Evolutionary conservation across 2,797 vertebrate species (phyloP).

Genomic region (Acrocephalus scirpaceus): DNA sequence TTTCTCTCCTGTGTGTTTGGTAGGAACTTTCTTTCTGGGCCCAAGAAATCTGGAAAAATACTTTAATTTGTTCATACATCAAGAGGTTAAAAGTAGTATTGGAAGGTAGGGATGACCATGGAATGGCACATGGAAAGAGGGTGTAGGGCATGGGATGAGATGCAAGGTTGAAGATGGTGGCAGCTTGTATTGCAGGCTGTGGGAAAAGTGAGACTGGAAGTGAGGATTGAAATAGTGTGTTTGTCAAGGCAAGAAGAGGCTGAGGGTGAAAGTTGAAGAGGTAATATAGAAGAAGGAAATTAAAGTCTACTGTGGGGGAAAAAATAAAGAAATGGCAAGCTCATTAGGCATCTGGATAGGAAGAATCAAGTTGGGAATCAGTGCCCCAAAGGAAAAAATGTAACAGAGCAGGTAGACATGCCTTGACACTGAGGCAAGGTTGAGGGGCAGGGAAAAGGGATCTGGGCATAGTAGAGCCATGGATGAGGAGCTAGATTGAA

Average conservation of each 20-base stretch:
- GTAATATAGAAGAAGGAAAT: neutral
- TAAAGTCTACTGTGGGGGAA: rapidly evolving
- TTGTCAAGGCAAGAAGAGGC: neutral
- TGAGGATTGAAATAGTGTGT: neutral
- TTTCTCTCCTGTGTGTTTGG: neutral
- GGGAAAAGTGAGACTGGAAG: neutral
- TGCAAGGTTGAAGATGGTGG: neutral
- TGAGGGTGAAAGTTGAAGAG: neutral
- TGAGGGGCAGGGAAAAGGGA: neutral
- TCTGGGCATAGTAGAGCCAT: neutral
- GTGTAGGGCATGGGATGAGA: neutral
- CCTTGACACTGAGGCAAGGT: neutral
- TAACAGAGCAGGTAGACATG: neutral
- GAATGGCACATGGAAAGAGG: rapidly evolving
- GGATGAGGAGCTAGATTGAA: neutral
- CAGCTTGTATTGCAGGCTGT: neutral
- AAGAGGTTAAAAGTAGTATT: neutral
- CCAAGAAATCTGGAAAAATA: neutral
- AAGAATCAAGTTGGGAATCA: neutral
- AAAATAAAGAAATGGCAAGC: neutral
- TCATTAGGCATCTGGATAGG: neutral
- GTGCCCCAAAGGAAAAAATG: neutral
- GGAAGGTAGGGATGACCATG: neutral
- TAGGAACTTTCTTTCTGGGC: neutral
- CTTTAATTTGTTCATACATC: neutral